These are phyloP conservation scores for Pleuronectes platessa DNA, from an alignment of 2,113 vertebrate species.

Conservation along the genomic window DNA sequence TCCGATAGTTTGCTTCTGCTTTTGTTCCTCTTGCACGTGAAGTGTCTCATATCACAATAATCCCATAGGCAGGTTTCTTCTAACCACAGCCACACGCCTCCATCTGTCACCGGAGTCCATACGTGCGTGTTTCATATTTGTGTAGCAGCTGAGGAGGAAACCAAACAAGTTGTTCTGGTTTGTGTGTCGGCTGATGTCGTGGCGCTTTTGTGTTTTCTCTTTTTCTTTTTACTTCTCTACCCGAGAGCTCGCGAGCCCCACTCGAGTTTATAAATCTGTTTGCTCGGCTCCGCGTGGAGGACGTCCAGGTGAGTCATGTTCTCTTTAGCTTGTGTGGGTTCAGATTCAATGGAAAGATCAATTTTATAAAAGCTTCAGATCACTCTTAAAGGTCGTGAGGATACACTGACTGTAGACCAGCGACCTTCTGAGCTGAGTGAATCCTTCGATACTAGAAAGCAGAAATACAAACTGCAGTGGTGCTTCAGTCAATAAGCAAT, in stretches of 20 bases:
- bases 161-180: conserved; percentile 64
- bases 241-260: neutral
- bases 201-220: too few relatives aligned
- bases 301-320: conserved; percentile 35
- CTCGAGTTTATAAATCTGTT: neutral
- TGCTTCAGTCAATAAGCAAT: too few relatives aligned
- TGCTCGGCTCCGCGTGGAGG: neutral
- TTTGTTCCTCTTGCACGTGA: neutral
- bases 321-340: conserved; percentile 5
- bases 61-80: neutral
- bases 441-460: neutral
- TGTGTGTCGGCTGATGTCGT: neutral
- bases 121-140: neutral
- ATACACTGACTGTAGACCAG: neutral
- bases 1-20: neutral
- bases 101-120: neutral
- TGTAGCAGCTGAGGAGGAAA: conserved; percentile 16
- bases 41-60: neutral
- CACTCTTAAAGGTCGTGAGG: neutral
- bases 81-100: neutral
- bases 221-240: accelerated
- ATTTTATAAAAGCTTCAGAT: neutral
- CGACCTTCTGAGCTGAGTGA: neutral
- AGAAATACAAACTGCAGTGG: too few relatives aligned
- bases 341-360: neutral